Percentiles rank a stretch among this genome's conserved stretches.
Conservation (phyloP, 2,113 vertebrate species). For the Herpetotheres cachinnans region DNA sequence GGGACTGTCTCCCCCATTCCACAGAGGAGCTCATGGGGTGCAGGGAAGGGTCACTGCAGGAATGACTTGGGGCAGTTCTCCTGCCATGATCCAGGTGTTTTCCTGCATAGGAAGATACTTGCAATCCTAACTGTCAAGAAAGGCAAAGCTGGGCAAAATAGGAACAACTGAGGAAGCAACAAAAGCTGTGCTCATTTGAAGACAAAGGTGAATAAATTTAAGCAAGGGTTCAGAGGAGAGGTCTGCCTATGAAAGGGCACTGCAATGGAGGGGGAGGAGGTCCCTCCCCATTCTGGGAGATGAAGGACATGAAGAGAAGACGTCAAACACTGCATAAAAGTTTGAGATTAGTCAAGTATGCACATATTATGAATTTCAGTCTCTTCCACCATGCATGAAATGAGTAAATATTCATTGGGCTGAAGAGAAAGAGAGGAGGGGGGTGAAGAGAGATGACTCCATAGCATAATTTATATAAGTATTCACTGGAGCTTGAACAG, state of each 20-base stretch:
- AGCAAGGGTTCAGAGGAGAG: not conserved
- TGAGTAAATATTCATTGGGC: slow-evolving; percentile 11
- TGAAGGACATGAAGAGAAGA: not conserved
- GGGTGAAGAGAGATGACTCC: not conserved
- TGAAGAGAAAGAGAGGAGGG: not conserved
- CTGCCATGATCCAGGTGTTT: not conserved
- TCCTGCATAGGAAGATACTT: not conserved
- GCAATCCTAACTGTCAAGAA: not conserved
- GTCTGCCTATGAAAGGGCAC: not conserved
- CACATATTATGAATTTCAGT: not conserved
- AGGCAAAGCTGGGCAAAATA: not conserved
- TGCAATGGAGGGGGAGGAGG: not conserved
- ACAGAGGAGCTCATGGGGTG: fast-evolving
- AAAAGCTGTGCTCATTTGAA: not conserved
- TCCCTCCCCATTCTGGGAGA: not conserved
- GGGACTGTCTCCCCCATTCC: not conserved
- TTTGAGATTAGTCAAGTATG: not conserved
- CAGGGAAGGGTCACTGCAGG: not conserved
- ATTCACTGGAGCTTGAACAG: not conserved
- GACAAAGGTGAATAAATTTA: not conserved
- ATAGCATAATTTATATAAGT: not conserved
- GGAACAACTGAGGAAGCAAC: not conserved
- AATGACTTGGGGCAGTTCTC: not conserved
- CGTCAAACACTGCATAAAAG: not conserved
- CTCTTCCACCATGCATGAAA: not conserved